Evolutionary conservation across 2,797 vertebrate species (phyloP).

Genomic region (Esox masquinongy): DNA sequence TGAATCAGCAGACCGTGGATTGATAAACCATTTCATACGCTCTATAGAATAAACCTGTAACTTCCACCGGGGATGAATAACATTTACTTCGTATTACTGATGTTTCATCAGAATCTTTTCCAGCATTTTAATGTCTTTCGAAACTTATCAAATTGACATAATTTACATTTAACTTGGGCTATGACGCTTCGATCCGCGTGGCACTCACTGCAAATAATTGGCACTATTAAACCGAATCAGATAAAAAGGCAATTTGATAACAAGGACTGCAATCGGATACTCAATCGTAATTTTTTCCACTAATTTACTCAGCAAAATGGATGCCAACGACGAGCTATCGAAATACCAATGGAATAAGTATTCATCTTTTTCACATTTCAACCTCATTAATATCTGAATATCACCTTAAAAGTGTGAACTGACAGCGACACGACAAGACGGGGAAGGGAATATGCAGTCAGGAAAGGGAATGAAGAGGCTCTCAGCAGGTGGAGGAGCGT

Average conservation of each 20-base stretch:
- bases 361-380: conserved; percentile 25
- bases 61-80: neutral
- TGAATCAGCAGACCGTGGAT: neutral
- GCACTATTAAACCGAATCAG: conserved; percentile 14
- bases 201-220: conserved; percentile 2
- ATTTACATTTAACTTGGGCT: conserved; percentile 6
- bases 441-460: conserved; percentile 78
- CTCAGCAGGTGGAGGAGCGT: conserved; percentile 82
- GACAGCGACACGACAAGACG: conserved; percentile 21
- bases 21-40: neutral
- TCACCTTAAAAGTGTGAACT: conserved; percentile 66
- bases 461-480: conserved; percentile 79
- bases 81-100: conserved; percentile 26
- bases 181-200: neutral
- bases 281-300: conserved; percentile 27
- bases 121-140: conserved; percentile 32
- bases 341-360: conserved; percentile 63
- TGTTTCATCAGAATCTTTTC: neutral
- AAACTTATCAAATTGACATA: conserved; percentile 59
- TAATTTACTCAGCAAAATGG: conserved; percentile 69
- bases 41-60: neutral
- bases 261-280: conserved; percentile 44
- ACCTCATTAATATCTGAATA: conserved; percentile 54
- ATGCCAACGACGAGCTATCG: conserved; percentile 68
- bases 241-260: conserved; percentile 58